Evolutionary conservation across 2,113 vertebrate species (phyloP), one percentile per base, ranked within the genome.

Genomic region (Hemiprocne comata): DNA sequence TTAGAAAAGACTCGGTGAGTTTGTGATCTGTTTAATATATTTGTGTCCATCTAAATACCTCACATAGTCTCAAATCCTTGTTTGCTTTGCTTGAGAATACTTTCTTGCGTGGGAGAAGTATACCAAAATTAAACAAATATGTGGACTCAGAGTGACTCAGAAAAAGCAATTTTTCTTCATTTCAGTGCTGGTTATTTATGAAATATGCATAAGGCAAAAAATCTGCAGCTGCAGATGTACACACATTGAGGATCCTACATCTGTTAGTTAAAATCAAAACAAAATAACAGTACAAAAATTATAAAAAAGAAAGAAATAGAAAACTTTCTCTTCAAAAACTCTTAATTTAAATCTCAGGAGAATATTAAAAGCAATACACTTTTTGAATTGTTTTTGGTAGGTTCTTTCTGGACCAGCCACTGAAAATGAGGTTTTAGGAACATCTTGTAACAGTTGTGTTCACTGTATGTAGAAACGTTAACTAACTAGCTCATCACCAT

Each of bases 181-280:
- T 95, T 90, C 76, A 65, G 33, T 55, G 23, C n/a, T 81, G 11
- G 67, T n/a, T 94, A 34, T 73, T 90, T 90, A 94, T 94, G 85
- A 96, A 96, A 96, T 96, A 91, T 87, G 46, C 70, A 95, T 86
- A 65, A 95, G 69, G 54, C 77, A 67, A 50, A 87, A 80, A 74
- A 91, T 78, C 81, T 83, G 44, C 77, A 90, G 71, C 69, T 95
- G 75, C 75, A 83, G 81, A 76, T 80, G 46, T 51, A 89, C 53
- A 26, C 38, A 85, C 18, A 44, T 42, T 85, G 55, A 82, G n/a
- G 42, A 78, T 88, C 48, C 65, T 73, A 42, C 76, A 94, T 92
- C 77, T 96, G 90, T 61, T 86, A 29, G 38, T 72, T 88, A 60
- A 93, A 93, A 89, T 93, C 19, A 73, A 72, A 85, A 44, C 18